Conservation (phyloP, 1,140 invertebrate genomes). For the Leptopilina boulardi region DNA sequence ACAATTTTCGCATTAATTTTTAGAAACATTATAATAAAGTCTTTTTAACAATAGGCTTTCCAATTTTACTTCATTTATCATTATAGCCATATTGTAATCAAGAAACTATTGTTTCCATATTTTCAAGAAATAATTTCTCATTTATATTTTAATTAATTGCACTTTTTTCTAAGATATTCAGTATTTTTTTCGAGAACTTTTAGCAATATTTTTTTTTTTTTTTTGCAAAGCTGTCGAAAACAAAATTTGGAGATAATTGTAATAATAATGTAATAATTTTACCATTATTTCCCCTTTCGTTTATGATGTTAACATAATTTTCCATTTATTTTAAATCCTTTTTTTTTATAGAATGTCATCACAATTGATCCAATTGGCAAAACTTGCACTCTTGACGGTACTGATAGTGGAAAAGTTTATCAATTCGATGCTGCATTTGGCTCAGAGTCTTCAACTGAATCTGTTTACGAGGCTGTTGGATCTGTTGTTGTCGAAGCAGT, state of each 20-base stretch:
- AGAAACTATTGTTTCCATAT: neutral
- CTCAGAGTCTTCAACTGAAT: conserved; percentile 64
- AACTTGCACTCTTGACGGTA: conserved; percentile 83
- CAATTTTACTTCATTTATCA: neutral
- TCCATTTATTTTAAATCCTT: neutral
- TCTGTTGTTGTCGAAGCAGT: conserved; percentile 81
- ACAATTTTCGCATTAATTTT: conserved; percentile 26
- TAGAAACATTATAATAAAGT: neutral
- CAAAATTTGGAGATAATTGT: too few relatives aligned
- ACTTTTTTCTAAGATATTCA: too few relatives aligned
- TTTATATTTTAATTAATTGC: too few relatives aligned
- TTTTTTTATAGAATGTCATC: conserved; percentile 51
- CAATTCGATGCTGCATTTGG: conserved; percentile 73
- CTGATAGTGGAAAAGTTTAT: conserved; percentile 66
- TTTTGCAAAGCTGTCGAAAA: too few relatives aligned
- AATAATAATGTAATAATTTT: too few relatives aligned
- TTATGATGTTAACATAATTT: too few relatives aligned
- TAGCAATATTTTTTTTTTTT: too few relatives aligned
- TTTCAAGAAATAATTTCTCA: neutral
- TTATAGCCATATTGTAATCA: neutral
- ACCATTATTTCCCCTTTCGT: too few relatives aligned
- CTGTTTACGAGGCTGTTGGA: conserved; percentile 72
- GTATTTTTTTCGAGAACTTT: conserved; percentile 6
- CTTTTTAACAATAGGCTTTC: neutral
- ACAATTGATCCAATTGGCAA: conserved; percentile 56